A percentile compares a stretch with the other conserved stretches of the same genome.
Evolutionary conservation across 2,888 invertebrate species (phyloP).

Genomic region (Acleris emargana): DNA sequence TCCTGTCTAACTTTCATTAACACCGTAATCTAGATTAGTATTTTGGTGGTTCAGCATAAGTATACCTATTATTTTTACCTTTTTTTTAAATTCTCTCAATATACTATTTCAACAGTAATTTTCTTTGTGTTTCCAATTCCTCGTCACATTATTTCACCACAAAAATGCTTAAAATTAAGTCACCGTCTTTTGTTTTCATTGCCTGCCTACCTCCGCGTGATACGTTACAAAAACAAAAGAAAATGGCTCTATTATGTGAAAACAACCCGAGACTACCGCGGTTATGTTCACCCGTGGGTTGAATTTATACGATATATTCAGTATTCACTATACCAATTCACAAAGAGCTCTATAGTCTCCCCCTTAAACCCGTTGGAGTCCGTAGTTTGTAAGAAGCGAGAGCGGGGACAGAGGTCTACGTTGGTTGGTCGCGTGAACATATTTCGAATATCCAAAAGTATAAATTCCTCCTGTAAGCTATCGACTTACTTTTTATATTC

Average conservation of each 20-base stretch:
- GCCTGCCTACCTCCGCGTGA: conserved; percentile 74
- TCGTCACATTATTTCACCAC: conserved; percentile 43
- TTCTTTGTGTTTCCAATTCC: conserved; percentile 35
- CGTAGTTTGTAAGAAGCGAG: background rate
- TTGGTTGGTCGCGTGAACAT: conserved; percentile 62
- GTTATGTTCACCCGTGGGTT: conserved; percentile 81
- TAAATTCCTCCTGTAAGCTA: conserved; percentile 82
- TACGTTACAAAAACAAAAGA: conserved; percentile 82
- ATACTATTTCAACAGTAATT: too few relatives aligned
- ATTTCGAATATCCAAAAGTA: conserved; percentile 83
- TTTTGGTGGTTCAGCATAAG: too few relatives aligned
- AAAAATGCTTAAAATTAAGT: conserved; percentile 73
- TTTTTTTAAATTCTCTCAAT: too few relatives aligned
- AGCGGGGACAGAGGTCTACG: conserved; percentile 46
- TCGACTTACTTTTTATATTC: conserved; percentile 84
- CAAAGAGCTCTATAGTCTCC: conserved; percentile 52
- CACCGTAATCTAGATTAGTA: too few relatives aligned
- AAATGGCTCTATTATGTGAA: conserved; percentile 84
- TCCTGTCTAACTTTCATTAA: too few relatives aligned
- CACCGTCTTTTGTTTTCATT: conserved; percentile 80
- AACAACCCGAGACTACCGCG: conserved; percentile 80
- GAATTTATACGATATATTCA: conserved; percentile 82
- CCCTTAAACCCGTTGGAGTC: conserved; percentile 35
- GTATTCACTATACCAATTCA: conserved; percentile 62
- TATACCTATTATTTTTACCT: too few relatives aligned